Evolutionary conservation across 1,140 invertebrate genomes (phyloP).

Genomic region (Zophobas atratus): DNA sequence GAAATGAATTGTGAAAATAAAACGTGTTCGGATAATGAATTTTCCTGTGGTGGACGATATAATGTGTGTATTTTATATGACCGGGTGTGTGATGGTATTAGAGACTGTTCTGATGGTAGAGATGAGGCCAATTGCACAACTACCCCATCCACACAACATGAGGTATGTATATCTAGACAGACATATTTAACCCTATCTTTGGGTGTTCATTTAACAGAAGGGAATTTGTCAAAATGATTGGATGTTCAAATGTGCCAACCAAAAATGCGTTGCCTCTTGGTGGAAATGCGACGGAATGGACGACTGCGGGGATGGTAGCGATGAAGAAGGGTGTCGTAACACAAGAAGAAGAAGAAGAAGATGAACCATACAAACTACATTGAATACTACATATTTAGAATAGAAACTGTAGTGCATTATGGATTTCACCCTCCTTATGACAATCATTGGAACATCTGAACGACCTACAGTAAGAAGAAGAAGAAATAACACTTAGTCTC

Average conservation of each 20-base stretch:
- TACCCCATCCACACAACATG: slow-evolving; percentile 27
- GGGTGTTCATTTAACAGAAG: no score
- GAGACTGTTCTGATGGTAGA: slow-evolving; percentile 77
- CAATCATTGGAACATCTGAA: no score
- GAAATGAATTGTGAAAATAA: slow-evolving; percentile 71
- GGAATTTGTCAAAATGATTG: no score
- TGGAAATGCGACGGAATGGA: slow-evolving; percentile 73
- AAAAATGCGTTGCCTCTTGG: slow-evolving; percentile 65
- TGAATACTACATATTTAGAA: no score
- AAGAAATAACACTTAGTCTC: no score
- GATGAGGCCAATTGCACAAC: slow-evolving; percentile 82
- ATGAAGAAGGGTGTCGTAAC: slow-evolving; percentile 68
- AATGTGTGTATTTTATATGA: slow-evolving; percentile 78
- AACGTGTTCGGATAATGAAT: slow-evolving; percentile 59
- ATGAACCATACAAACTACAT: no score
- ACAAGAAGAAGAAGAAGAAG: slow-evolving; percentile 4
- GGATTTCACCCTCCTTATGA: no score
- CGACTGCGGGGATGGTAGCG: slow-evolving; percentile 63
- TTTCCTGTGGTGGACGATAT: slow-evolving; percentile 62
- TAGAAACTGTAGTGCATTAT: no score
- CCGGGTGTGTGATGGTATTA: slow-evolving; percentile 83
- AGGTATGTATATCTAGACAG: slow-evolving; percentile 43
- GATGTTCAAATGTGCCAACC: no score
- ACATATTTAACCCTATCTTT: no score
- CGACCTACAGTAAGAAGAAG: no score